Base-by-base conservation (phyloP, 2,113 vertebrate species). In the Peromyscus californicus region DNA sequence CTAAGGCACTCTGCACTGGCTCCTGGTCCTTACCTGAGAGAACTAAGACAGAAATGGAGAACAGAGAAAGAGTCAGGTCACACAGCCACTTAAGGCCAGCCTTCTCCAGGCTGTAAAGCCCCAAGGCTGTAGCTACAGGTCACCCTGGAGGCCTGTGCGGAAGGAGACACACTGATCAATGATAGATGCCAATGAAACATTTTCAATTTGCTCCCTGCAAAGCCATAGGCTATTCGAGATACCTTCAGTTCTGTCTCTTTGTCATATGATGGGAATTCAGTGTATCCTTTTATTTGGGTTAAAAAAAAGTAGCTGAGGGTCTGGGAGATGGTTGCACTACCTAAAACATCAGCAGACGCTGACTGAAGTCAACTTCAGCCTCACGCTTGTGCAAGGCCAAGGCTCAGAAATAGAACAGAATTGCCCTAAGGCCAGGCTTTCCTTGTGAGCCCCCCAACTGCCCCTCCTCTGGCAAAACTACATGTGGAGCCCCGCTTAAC, bases 181-280 rank as follows among this genome's bases (percentile, higher is more conserved):
- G 31, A 8, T 86, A 45, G 92, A 51, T 15, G 36, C 19, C 24
- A 85, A 61, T 42, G 65, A 59, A 61, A 26, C 13, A 39, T 61
- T 95, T 93, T 86, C 63, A 92, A 7, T 17, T 26, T 67, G 33
- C 59, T 72, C 78, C 69, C 91, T 78, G 51, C 51, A 70, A 92
- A 74, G 17, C 51, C 33, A 61, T 19, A 19, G 84, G 90, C 31
- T 45, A 4, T 12, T 61, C 10, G 22, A 72, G 45, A 48, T 5
- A 5, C 22, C 79, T 89, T 61, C 57, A 70, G 1, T 75, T 89
- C 59, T 83, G 31, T 75, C 22, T 88, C 84, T 92, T n/a, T 70
- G 91, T 33, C 83, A 74, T n/a, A 51, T 51, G 36, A n/a, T 31
- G 26, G n/a, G 45, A 89, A 89, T 54, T 74, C 26, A 19, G 17